phyloP scores from a whole-genome alignment of 1,140 invertebrate species.

The Sitobion miscanthi region DNA sequence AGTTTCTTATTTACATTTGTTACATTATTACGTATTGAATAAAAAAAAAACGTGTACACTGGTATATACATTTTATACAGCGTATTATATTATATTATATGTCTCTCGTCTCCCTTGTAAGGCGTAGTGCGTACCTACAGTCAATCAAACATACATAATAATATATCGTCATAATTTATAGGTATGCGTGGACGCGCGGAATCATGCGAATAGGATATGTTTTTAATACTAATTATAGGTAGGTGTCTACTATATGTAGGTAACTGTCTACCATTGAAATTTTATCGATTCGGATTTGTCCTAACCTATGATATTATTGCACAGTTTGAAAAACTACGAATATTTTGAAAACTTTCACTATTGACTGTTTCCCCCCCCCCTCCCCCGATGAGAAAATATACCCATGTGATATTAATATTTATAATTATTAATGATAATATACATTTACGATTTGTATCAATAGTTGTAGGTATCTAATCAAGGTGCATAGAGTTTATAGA shows the following conservation, averaged over 20 bases:
- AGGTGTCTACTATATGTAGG: background rate
- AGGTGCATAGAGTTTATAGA: background rate
- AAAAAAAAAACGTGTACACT: background rate
- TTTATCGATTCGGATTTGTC: background rate
- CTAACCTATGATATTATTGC: too few species aligned
- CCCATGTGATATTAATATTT: background rate
- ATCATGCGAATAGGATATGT: background rate
- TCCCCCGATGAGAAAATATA: background rate
- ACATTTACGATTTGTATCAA: background rate
- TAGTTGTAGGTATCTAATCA: background rate
- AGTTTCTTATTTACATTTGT: conserved; percentile 39
- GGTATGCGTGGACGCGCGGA: background rate
- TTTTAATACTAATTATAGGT: background rate
- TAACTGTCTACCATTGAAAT: background rate
- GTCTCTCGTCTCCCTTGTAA: background rate
- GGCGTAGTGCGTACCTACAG: background rate
- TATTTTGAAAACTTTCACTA: background rate
- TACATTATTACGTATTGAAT: background rate
- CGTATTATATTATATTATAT: too few species aligned
- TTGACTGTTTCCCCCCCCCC: background rate
- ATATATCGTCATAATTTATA: background rate
- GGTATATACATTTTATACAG: background rate
- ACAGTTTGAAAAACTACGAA: background rate
- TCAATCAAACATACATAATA: background rate
- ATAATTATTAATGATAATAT: background rate